Base-by-base conservation (phyloP, 1,140 invertebrate species). In the Zophobas atratus region DNA sequence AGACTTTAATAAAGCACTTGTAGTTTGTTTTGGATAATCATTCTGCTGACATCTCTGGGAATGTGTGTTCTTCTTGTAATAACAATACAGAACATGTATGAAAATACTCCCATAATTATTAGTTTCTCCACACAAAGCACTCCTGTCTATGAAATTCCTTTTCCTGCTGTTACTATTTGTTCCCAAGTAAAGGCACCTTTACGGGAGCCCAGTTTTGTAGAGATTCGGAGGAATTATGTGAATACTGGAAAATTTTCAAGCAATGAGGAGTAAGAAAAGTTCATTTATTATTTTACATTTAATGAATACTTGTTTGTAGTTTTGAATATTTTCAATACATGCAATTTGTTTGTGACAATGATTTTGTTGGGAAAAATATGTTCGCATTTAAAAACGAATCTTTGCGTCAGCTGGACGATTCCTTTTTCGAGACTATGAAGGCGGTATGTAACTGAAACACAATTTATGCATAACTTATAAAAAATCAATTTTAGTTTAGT, bases 91-190 rank as follows among this genome's bases (percentile, higher is more conserved):
- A 38, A 35, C 1, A 60, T 36, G 35, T 60, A 33, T 34, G 2
- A 32, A 3, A 20, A 20, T 4, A 20, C 33, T 32, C 56, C 56
- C 20, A 34, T 60, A 32, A 6, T 60, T 36, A 34, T 60, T 0
- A 60, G 33, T 36, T 60, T 60, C 38, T 6, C 33, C 2, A 38
- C 33, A 0, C 1, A 38, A 60, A 34, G 35, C 8, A 3, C 38
- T 6, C 56, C 56, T 1, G 35, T 60, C 38, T 60, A 32, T 2
- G 56, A 60, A 60, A 35, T 60, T 32, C 56, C 56, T 2, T 60
- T 60, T 60, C 56, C 56, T 36, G 56, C 56, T 1, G 38, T 60
- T 20, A 60, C 56, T 36, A 60, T 60, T 38, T 60, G 56, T 35
- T 38, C 56, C 1, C 34, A 36, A 60, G 6, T 38, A 3, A 60